Base-by-base conservation (phyloP, 2,113 vertebrate genomes). In the Mormyrus lacerda region DNA sequence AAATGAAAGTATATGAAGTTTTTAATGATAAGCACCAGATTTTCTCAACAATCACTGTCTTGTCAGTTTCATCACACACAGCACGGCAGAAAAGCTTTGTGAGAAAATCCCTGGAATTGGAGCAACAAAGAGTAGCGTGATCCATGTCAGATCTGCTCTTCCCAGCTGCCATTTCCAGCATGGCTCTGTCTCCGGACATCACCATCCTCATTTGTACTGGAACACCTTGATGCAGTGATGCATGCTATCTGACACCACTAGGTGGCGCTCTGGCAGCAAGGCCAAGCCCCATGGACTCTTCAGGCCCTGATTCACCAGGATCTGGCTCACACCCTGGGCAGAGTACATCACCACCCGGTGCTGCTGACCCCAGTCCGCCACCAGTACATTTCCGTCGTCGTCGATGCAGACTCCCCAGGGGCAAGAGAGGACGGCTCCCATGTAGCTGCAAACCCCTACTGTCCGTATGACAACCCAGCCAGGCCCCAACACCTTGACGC, bases 211-310 rank as follows among this genome's bases (percentile, higher is more conserved):
- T 91, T 94, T 96, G 93, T 96, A 97, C 88, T 93, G 94, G 90
- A 95, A 97, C 47, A 96, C 93, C 89, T 97, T 96, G n/a, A 97
- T 92, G 90, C 96, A 96, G 76, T 97, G 96, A 91, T 97, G 95
- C 96, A 97, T 96, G 91, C 96, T 97, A 88, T 97, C 96, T 4
- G 95, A 95, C 87, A 96, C 95, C 45, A 94, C 94, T 1, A 97
- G 91, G 4, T 95, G 94, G 11, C 94, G 95, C 27, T 93, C 93
- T 2, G 94, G 95, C 79, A 96, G 90, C 47, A 96, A 73, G 0
- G 95, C 93, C 6, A 97, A 89, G 0, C 96, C 96, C n/a, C 96
- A 92, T 24, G 96, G 96, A 89, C 95, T 95, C 88, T 94, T 96
- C 27, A 97, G 92, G 3, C 96, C 96, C 73, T 94, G 91, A n/a